Base-by-base conservation (phyloP, 2,113 vertebrate species). In the Centrocercus urophasianus region DNA sequence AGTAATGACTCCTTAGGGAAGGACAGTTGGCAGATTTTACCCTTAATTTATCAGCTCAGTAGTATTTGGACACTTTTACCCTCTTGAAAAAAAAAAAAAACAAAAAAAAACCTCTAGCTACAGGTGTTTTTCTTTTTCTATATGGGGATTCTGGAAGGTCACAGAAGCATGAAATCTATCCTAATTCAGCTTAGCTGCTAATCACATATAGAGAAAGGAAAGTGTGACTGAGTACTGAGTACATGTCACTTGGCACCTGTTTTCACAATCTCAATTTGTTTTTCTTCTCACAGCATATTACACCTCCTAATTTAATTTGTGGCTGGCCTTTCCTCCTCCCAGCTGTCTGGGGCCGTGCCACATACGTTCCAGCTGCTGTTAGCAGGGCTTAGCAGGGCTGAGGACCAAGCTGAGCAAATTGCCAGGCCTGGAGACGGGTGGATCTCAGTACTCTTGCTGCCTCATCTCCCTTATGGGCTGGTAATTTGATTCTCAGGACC, bases 201-300 rank as follows among this genome's bases (percentile, higher is more conserved):
- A 97, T 98, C 95, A 94, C 79, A 89, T 64, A 87, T 72, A 93
- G 89, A 97, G 94, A 97, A 95, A 96, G 75, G 96, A 93, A 97
- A 95, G 95, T 94, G 87, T 95, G 96, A 93, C 95, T 95, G 94
- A 95, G 85, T 85, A 89, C 85, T 89, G 90, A 85, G 88, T 95
- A 96, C 96, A 97, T 89, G 97, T 97, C 96, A 96, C 89, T 93
- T 93, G 97, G 94, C 98, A 98, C 98, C 98, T 98, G 98, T 98
- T 99, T 98, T 98, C 95, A 96, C 96, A 97, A 98, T 98, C 97
- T 97, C 97, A 92, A 95, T 97, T 98, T 97, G 96, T 97, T 98
- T 98, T 98, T 97, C 95, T 97, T 97, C 96, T 95, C 96, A 96
- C 65, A 86, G 76, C 74, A 95, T 98, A 97, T 96, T 91, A 96